Conservation (phyloP, 2,113 vertebrate genomes). For the Thermophis baileyi region DNA sequence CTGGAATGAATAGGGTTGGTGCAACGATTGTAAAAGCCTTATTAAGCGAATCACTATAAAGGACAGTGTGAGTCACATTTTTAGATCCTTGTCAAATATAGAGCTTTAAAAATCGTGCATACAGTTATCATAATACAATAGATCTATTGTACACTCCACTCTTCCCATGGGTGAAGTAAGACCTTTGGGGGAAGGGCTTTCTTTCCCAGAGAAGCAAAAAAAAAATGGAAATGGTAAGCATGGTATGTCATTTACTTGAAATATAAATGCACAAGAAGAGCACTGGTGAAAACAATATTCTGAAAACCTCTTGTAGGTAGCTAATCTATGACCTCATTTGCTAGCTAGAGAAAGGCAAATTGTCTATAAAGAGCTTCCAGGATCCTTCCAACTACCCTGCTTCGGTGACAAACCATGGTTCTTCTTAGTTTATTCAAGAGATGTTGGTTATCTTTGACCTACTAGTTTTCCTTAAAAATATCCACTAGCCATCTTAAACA, state of each 20-base stretch:
- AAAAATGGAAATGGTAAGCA: not conserved
- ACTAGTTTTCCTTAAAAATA: not conserved
- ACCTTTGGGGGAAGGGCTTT: not conserved
- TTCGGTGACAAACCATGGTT: not conserved
- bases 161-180: not conserved
- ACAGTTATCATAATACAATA: not conserved
- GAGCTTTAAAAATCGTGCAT: not conserved
- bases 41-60: slow-evolving; percentile 13
- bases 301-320: not conserved
- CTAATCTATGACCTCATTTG: not conserved
- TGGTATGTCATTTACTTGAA: not conserved
- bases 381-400: not conserved
- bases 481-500: not conserved
- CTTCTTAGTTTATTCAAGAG: not conserved
- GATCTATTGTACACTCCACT: not conserved
- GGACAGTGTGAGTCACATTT: not conserved
- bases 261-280: not conserved
- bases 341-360: not conserved
- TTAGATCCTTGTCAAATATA: not conserved
- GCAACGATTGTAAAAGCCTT: not conserved
- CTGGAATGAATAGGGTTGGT: slow-evolving; percentile 21
- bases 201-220: not conserved
- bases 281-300: not conserved
- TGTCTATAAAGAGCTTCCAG: not conserved
- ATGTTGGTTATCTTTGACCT: not conserved